Evolutionary conservation across 2,797 vertebrate genomes (phyloP), one percentile per base, ranked within the genome.

Genomic region (Miichthys miiuy): DNA sequence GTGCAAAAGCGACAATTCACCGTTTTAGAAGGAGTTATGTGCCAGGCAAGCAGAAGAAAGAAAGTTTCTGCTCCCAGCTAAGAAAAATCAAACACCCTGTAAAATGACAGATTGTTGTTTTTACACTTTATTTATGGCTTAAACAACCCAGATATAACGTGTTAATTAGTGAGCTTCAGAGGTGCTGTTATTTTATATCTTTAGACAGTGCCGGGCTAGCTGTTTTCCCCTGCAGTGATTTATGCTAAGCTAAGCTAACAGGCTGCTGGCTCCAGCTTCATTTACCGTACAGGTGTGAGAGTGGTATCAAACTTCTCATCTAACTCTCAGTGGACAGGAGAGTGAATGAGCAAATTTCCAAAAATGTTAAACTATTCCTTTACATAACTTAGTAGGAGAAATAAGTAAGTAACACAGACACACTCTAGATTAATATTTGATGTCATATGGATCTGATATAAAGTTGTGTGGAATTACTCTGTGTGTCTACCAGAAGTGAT

Each of bases 191-290:
- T 72, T 52, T 68, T 12, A 52, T 42, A 51, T 54, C 48, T 52
- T 68, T 27, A 60, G 46, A 23, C 18, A 30, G 50, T 64, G 62
- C 12, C 23, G 34, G 41, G 30, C 3, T 30, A 21, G 41, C 56
- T 51, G 48, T 61, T 79, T 41, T 23, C 44, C 34, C 64, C 16
- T 51, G 23, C 52, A n/a, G 30, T 65, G 52, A 23, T 68, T 74
- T 42, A 47, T 56, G 73, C 62, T 67, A 78, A 69, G 21, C 42
- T 56, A 84, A 60, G 47, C 77, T 77, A 81, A 62, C 17, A 18
- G 1, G 41, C 38, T 64, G 17, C 46, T 20, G 12, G 14, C 21
- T 54, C 23, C 16, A 41, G 34, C n/a, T 38, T 56, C 5, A 21
- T 62, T 46, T 12, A 56, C 17, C 3, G 4, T 6, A 25, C 38